Conservation (phyloP, 2,113 vertebrate species). For the Morone chrysops region DNA sequence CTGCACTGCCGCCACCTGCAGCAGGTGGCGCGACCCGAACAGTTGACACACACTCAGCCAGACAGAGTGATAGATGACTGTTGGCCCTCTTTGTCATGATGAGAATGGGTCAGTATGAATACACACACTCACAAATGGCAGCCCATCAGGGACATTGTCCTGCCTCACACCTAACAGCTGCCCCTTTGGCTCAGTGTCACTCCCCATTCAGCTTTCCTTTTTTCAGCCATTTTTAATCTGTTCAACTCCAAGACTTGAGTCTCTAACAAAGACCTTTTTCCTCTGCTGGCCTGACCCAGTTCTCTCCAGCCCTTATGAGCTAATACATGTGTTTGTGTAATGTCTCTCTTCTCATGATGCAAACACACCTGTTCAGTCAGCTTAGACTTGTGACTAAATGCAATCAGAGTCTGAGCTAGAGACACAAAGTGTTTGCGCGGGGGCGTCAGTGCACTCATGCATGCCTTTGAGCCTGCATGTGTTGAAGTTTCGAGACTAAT, state of each 20-base stretch:
- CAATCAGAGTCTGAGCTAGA: slow-evolving; percentile 1
- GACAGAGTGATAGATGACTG: slow-evolving; percentile 66
- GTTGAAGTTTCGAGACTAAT: slow-evolving; percentile 54
- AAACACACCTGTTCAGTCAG: background rate
- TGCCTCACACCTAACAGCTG: slow-evolving; percentile 44
- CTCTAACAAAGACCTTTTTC: background rate
- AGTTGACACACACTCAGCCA: slow-evolving; percentile 48
- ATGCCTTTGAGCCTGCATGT: slow-evolving; percentile 14
- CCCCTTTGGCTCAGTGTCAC: slow-evolving; percentile 38
- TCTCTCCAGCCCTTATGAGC: background rate
- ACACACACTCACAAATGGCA: slow-evolving; percentile 32
- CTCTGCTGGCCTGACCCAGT: background rate
- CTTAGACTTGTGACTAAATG: background rate
- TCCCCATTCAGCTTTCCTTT: background rate
- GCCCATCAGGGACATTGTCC: slow-evolving; percentile 31
- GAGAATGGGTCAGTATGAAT: slow-evolving; percentile 30
- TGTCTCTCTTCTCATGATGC: background rate
- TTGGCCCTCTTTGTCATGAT: slow-evolving; percentile 47
- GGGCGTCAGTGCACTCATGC: slow-evolving; percentile 11
- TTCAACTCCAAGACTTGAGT: background rate
- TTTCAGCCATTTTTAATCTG: slow-evolving; percentile 9
- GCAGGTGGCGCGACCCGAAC: slow-evolving; percentile 36
- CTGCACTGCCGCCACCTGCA: slow-evolving; percentile 29
- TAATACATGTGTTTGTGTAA: background rate
- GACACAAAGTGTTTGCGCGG: slow-evolving; percentile 2